Evolutionary conservation across 2,888 invertebrate genomes (phyloP).

Genomic region (Tholera decimalis): DNA sequence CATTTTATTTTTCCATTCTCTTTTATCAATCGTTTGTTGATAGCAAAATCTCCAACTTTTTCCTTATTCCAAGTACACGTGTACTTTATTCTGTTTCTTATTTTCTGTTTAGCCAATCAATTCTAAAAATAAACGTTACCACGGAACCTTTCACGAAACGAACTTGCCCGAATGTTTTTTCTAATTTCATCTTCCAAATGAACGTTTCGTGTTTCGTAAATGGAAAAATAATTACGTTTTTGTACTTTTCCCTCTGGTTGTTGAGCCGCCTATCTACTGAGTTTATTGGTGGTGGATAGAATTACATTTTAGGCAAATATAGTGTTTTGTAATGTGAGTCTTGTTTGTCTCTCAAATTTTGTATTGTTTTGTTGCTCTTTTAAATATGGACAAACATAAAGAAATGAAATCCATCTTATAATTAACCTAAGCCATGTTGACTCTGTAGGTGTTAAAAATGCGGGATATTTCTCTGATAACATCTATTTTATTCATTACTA

Average conservation of each 20-base stretch:
- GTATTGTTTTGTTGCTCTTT: background rate
- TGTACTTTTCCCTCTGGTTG: constrained; percentile 44
- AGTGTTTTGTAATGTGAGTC: constrained; percentile 36
- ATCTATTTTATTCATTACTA: background rate
- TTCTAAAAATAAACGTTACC: constrained; percentile 26
- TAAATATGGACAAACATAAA: too few species aligned
- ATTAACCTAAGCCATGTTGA: background rate
- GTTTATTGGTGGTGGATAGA: constrained; percentile 46
- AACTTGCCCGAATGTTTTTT: constrained; percentile 64
- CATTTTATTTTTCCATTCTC: background rate
- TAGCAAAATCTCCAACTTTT: background rate
- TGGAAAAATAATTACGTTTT: constrained; percentile 70
- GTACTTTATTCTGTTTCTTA: constrained; percentile 5
- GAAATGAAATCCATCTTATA: background rate
- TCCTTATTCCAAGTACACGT: background rate
- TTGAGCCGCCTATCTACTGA: constrained; percentile 14
- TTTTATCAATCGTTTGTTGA: background rate
- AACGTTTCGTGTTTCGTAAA: constrained; percentile 69
- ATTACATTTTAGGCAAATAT: constrained; percentile 52
- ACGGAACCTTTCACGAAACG: constrained; percentile 61
- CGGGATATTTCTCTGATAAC: background rate
- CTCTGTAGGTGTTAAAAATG: background rate
- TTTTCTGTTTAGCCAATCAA: constrained; percentile 29
- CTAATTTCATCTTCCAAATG: constrained; percentile 70
- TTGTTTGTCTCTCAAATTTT: constrained; percentile 18